These are phyloP conservation scores for Ceratosolen solmsi DNA, from an alignment of 1,140 invertebrate genomes.

Conservation along the genomic window DNA sequence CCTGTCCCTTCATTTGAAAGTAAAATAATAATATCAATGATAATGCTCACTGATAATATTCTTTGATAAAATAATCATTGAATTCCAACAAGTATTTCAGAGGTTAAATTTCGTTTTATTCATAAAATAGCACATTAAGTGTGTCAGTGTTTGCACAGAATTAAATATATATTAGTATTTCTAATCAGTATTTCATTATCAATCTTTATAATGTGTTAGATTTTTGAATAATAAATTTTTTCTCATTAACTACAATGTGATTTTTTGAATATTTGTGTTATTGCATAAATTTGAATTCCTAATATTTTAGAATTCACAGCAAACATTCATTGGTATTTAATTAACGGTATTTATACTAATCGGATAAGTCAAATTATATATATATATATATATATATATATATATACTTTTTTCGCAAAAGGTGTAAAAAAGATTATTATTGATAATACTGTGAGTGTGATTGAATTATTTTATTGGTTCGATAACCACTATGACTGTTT, in stretches of 20 bases:
- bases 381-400: too few species aligned
- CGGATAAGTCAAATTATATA: background rate
- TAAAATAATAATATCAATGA: too few species aligned
- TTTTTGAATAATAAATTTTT: background rate
- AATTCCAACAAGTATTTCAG: too few species aligned
- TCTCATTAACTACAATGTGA: background rate
- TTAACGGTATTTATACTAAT: constrained; percentile 3
- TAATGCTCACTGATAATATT: too few species aligned
- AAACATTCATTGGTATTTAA: background rate
- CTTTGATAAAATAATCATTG: too few species aligned
- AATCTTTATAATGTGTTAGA: too few species aligned
- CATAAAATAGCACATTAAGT: too few species aligned
- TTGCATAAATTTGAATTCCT: background rate
- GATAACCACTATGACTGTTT: background rate
- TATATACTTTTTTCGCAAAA: background rate
- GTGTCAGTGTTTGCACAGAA: too few species aligned
- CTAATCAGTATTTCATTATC: too few species aligned
- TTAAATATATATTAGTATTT: too few species aligned
- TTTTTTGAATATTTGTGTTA: background rate
- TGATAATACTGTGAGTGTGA: background rate
- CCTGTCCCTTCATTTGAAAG: too few species aligned
- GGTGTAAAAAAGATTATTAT: background rate
- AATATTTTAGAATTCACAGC: background rate
- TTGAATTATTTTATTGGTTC: background rate
- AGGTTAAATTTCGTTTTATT: too few species aligned